A percentile compares a stretch with the other conserved stretches of the same genome.
These are phyloP conservation scores for Periplaneta americana DNA, from an alignment of 1,140 invertebrate genomes.

Conservation along the genomic window DNA sequence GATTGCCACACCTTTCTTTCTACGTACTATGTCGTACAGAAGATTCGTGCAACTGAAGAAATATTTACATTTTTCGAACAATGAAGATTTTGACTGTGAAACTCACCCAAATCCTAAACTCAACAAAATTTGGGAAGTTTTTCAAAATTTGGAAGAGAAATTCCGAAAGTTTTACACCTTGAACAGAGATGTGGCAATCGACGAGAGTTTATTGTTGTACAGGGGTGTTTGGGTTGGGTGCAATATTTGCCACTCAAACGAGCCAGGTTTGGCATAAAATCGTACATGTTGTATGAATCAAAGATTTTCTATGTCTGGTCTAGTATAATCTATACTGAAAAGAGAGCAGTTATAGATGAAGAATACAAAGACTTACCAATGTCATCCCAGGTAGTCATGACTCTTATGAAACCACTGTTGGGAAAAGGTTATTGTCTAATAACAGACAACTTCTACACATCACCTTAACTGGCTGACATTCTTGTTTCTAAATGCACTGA, in stretches of 20 bases:
- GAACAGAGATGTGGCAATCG: not conserved
- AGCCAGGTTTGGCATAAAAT: conserved; percentile 32
- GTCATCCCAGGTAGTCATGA: too few relatives aligned
- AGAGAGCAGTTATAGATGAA: conserved; percentile 18
- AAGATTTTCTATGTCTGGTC: conserved; percentile 27
- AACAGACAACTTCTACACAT: not conserved
- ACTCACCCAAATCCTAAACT: not conserved
- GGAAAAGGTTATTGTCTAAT: not conserved
- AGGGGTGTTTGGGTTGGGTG: not conserved
- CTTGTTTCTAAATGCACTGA: conserved; percentile 8
- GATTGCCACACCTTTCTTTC: not conserved
- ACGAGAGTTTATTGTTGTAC: conserved; percentile 3
- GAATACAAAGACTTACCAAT: conserved; percentile 7
- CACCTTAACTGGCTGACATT: conserved; percentile 13
- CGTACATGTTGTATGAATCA: conserved; percentile 28
- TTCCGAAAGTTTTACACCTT: not conserved
- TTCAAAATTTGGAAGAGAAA: not conserved
- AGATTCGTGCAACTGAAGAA: not conserved
- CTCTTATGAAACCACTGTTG: too few relatives aligned
- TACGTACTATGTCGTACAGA: not conserved
- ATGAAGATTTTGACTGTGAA: not conserved
- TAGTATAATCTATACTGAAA: conserved; percentile 29
- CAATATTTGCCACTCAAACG: conserved; percentile 33
- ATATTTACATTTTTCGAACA: not conserved
- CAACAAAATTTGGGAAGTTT: not conserved